Evolutionary conservation across 2,113 vertebrate species (phyloP).

Genomic region (Sturnus vulgaris): DNA sequence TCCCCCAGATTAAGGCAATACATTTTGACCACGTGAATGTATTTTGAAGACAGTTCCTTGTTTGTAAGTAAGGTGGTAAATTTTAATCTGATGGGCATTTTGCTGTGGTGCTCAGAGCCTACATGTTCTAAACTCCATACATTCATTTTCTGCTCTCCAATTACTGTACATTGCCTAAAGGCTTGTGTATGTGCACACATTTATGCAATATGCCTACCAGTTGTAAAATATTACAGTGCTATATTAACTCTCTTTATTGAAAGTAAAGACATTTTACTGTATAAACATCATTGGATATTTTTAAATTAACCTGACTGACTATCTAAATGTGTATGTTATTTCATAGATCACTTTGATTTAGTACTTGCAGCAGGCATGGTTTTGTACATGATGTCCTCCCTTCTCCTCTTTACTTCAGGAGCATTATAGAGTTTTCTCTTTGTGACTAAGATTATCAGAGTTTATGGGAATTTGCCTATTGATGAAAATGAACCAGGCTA

Average conservation of each 20-base stretch:
- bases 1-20: neutral
- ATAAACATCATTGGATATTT: neutral
- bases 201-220: neutral
- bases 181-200: neutral
- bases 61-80: neutral
- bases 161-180: neutral
- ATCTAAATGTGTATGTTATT: neutral
- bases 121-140: neutral
- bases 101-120: neutral
- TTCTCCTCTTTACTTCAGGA: neutral
- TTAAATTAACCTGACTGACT: neutral
- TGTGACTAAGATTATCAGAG: neutral
- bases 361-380: neutral
- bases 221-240: neutral
- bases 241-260: neutral
- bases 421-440: neutral
- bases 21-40: neutral
- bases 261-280: constrained; percentile 6
- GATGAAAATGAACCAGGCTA: neutral
- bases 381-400: neutral
- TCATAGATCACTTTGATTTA: neutral
- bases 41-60: neutral
- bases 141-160: neutral
- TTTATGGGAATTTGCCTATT: neutral
- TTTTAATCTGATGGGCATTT: neutral